Base-by-base conservation (phyloP, 2,113 vertebrate species). In the Synodontis membranacea region DNA sequence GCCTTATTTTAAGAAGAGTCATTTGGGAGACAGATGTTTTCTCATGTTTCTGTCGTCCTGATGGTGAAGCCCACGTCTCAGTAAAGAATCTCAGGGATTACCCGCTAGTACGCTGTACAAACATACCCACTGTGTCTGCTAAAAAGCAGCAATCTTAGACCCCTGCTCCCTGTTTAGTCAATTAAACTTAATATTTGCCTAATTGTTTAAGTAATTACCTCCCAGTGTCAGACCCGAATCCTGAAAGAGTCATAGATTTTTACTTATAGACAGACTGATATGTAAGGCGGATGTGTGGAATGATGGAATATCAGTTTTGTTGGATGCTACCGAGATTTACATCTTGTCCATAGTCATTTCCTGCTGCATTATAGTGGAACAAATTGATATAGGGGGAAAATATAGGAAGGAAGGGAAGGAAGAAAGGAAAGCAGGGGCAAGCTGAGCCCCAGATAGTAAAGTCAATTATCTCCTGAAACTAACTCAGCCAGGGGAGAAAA, bases 131-230 rank as follows among this genome's bases (percentile, higher is more conserved):
- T 68, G 52, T 54, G 52, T 79, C 76, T 11, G 54, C 82, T 85
- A 86, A 66, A 75, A 64, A 80, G 62, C 75, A 56, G 75, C 87
- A 87, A 87, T 87, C 84, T 62, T 80, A 66, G 82, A 86, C 88
- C 86, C 87, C 85, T 82, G 31, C 82, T 81, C 80, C 82, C 86
- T 88, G 89, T 86, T 89, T 89, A 87, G 85, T 86, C 89, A 91
- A 89, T 91, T 91, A 88, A 88, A 86, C 86, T 64, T 76, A 88
- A 88, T 91, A 89, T 90, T 91, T 91, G 85, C 68, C 86, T 89
- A 90, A 90, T 90, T 88, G 89, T 90, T 88, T 7, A 72, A 74
- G 90, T 88, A 91, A 90, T 91, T 84, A 86, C 72, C 86, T 86
- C 84, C 80, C 80, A 3, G 87, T 82, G 87, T 87, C 90, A 87